A percentile compares a stretch with the other conserved stretches of the same genome.
phyloP scores from a whole-genome alignment of 2,888 invertebrate genomes.

The Trissolcus japonicus region DNA sequence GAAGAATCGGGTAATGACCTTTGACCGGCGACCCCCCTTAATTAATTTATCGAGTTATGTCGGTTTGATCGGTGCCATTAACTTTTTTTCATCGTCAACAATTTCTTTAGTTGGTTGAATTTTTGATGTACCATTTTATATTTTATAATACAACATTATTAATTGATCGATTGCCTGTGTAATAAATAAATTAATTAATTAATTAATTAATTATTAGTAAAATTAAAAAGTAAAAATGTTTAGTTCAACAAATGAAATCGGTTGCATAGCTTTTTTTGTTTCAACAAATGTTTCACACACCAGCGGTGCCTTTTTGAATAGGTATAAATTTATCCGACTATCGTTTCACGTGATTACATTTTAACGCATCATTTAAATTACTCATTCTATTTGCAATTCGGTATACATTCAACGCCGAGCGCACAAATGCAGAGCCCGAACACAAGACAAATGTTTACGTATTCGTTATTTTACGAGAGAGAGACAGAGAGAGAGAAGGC shows the following conservation, averaged over 20 bases:
- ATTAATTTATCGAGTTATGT: background rate
- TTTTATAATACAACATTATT: too few species aligned
- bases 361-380: constrained; percentile 51
- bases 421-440: constrained; percentile 37
- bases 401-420: constrained; percentile 38
- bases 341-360: constrained; percentile 47
- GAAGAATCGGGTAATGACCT: too few species aligned
- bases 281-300: too few species aligned
- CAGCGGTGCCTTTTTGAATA: constrained; percentile 6
- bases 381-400: constrained; percentile 44
- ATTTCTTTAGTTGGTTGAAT: too few species aligned
- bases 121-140: too few species aligned
- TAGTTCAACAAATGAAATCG: too few species aligned
- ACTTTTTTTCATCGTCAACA: background rate
- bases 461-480: constrained; percentile 44
- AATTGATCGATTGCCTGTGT: too few species aligned
- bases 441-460: constrained; percentile 50
- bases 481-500: too few species aligned
- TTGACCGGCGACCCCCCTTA: background rate
- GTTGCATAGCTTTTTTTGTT: too few species aligned
- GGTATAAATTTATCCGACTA: constrained; percentile 24
- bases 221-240: too few species aligned
- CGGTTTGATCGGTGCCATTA: constrained; percentile 2
- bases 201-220: too few species aligned
- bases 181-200: too few species aligned